phyloP scores from a whole-genome alignment of 2,888 invertebrate species.

The Endotricha flammealis region DNA sequence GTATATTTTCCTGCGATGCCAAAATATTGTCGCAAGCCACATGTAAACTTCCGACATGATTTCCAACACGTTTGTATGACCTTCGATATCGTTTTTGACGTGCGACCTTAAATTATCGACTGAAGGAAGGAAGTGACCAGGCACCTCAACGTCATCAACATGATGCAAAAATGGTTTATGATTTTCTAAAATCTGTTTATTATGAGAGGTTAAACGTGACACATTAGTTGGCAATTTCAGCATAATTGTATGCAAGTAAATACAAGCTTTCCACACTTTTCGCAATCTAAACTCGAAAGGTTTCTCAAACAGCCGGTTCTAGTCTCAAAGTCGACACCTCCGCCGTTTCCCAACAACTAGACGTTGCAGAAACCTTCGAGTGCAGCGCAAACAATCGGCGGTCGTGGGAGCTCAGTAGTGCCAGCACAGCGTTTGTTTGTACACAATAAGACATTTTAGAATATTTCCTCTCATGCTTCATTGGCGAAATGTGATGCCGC shows the following conservation, averaged over 20 bases:
- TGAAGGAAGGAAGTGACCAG: no score
- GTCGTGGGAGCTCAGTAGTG: slow-evolving; percentile 62
- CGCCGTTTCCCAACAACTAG: slow-evolving; percentile 60
- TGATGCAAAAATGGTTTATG: no score
- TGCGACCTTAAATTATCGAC: neutral
- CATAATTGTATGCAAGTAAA: slow-evolving; percentile 37
- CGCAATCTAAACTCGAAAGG: slow-evolving; percentile 63
- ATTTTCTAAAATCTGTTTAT: no score
- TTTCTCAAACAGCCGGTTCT: slow-evolving; percentile 68
- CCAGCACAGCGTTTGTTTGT: slow-evolving; percentile 42
- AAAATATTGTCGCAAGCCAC: slow-evolving; percentile 30
- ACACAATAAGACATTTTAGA: slow-evolving; percentile 53
- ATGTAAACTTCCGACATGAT: slow-evolving; percentile 18
- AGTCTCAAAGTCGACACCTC: slow-evolving; percentile 54
- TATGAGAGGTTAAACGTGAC: no score
- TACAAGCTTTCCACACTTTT: slow-evolving; percentile 64
- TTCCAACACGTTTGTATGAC: slow-evolving; percentile 9
- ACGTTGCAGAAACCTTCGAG: slow-evolving; percentile 70
- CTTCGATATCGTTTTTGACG: slow-evolving; percentile 19
- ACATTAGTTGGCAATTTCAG: slow-evolving; percentile 35
- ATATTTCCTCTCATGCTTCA: slow-evolving; percentile 55
- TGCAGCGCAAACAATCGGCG: slow-evolving; percentile 66
- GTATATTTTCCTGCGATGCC: slow-evolving; percentile 28
- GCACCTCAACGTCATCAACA: no score
- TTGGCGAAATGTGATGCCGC: slow-evolving; percentile 52